Evolutionary conservation across 1,140 invertebrate species (phyloP).

Genomic region (Temnothorax nylanderi): DNA sequence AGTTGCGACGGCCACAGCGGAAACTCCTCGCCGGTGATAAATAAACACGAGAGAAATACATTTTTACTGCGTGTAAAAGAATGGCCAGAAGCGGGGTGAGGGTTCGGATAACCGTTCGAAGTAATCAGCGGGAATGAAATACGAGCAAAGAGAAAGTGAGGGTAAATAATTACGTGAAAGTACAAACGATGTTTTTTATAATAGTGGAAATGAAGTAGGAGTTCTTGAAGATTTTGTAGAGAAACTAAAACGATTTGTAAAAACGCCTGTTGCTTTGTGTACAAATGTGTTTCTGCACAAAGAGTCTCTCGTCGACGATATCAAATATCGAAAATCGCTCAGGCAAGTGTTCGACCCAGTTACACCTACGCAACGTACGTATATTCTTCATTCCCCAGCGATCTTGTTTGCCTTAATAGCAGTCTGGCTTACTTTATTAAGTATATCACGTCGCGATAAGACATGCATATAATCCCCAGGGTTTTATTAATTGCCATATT

Average conservation of each 20-base stretch:
- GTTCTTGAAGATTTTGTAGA: neutral
- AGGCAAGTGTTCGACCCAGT: slow-evolving; percentile 2
- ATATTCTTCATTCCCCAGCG: neutral
- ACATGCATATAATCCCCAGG: neutral
- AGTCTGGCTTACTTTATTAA: neutral
- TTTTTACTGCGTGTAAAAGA: neutral
- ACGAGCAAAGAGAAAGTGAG: neutral
- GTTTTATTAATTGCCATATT: slow-evolving; percentile 1
- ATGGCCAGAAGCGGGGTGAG: too few relatives aligned
- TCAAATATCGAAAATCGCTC: slow-evolving; percentile 41
- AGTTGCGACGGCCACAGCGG: neutral
- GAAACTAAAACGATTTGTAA: slow-evolving; percentile 13
- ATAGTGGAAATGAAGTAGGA: neutral
- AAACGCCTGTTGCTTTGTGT: slow-evolving; percentile 27
- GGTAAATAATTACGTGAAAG: neutral
- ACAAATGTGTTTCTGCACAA: slow-evolving; percentile 21
- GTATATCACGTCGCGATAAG: neutral
- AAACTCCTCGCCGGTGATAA: neutral
- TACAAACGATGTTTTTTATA: neutral
- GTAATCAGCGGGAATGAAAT: neutral
- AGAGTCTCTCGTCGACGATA: slow-evolving; percentile 22
- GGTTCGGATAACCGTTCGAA: neutral
- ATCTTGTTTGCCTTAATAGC: slow-evolving; percentile 14
- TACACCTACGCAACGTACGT: neutral
- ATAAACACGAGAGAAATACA: neutral